Evolutionary conservation across 2,113 vertebrate genomes (phyloP).

Genomic region (Tragulus kanchil): DNA sequence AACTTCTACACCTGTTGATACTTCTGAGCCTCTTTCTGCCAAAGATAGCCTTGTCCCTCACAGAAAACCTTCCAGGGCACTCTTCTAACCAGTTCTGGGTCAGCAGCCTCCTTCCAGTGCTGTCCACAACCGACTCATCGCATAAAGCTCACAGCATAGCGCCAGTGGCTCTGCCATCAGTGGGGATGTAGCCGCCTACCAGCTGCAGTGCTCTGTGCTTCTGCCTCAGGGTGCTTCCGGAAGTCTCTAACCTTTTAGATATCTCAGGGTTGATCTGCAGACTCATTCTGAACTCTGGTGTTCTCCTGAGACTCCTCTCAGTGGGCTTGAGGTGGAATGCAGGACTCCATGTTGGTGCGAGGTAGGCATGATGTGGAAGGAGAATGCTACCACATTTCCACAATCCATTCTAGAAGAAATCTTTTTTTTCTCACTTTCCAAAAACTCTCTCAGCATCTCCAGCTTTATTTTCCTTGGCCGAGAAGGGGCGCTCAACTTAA

Average conservation of each 20-base stretch:
- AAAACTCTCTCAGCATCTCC: not conserved
- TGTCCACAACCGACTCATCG: not conserved
- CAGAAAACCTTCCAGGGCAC: not conserved
- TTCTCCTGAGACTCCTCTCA: not conserved
- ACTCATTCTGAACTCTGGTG: not conserved
- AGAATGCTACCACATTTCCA: not conserved
- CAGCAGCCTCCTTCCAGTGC: not conserved
- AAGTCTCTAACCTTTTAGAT: not conserved
- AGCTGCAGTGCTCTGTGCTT: not conserved
- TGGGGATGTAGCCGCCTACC: not conserved
- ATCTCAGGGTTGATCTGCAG: not conserved
- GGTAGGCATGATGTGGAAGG: not conserved
- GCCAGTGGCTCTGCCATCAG: not conserved
- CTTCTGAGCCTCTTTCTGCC: not conserved
- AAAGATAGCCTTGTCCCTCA: not conserved
- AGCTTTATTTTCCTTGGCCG: conserved; percentile 20
- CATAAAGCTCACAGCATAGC: not conserved
- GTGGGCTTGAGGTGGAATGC: not conserved
- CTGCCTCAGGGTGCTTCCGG: not conserved
- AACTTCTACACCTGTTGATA: not conserved
- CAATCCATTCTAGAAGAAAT: not conserved
- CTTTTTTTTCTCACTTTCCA: not conserved
- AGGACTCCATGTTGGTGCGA: not conserved
- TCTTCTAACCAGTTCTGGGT: not conserved
- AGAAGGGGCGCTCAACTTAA: not conserved